Evolutionary conservation across 2,113 vertebrate species (phyloP).

Genomic region (Parus major): DNA sequence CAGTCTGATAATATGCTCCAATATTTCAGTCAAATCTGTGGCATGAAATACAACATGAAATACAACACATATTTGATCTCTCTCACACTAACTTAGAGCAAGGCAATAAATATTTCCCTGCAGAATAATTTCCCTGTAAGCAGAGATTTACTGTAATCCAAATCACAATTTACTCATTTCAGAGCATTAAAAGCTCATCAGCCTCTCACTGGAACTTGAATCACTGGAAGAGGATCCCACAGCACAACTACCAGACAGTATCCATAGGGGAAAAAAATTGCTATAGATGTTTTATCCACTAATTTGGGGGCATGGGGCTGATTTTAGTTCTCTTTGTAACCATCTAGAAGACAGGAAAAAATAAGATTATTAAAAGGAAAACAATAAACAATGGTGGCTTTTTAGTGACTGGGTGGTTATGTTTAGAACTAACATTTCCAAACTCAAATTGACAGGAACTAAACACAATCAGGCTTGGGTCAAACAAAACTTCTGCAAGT

Average conservation of each 20-base stretch:
- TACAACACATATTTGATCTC: constrained; percentile 2
- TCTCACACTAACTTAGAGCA: neutral
- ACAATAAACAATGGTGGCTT: constrained; percentile 61
- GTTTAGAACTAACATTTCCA: constrained; percentile 61
- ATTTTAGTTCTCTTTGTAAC: constrained; percentile 7
- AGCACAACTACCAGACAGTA: neutral
- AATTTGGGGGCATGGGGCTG: neutral
- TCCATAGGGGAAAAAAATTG: neutral
- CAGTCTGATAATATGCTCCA: neutral
- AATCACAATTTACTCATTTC: constrained; percentile 16
- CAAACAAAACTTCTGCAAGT: constrained; percentile 59
- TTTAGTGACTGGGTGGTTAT: constrained; percentile 37
- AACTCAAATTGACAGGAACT: constrained; percentile 72
- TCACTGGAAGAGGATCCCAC: neutral
- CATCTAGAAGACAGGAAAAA: constrained; percentile 35
- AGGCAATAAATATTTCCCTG: constrained; percentile 37
- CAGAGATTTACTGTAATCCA: constrained; percentile 23
- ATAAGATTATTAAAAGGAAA: constrained; percentile 43
- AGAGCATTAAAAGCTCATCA: neutral
- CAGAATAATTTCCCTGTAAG: constrained; percentile 3
- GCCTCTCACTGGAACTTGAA: neutral
- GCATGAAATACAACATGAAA: constrained; percentile 18
- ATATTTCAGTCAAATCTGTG: neutral
- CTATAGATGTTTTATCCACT: neutral
- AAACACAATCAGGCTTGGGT: constrained; percentile 62